Conservation (phyloP, 2,888 invertebrate genomes). For the Agelastica alni region DNA sequence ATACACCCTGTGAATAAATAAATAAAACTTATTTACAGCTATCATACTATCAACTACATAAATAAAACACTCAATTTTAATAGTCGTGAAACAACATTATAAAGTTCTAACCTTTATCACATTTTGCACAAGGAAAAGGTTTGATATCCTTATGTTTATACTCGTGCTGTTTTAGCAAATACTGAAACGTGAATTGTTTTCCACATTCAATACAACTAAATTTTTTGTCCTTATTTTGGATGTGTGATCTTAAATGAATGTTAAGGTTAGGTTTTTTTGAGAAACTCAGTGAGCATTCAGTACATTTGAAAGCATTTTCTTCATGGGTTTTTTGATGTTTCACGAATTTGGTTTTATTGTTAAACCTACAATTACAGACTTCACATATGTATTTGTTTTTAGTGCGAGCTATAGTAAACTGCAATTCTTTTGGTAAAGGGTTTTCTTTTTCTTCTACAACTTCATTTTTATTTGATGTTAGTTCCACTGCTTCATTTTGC, state of each 20-base stretch:
- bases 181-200: slow-evolving; percentile 42
- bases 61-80: too few relatives aligned
- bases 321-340: slow-evolving; percentile 41
- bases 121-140: slow-evolving; percentile 49
- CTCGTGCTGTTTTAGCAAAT: slow-evolving; percentile 48
- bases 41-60: too few relatives aligned
- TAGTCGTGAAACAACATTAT: too few relatives aligned
- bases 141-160: slow-evolving; percentile 48
- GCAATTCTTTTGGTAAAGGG: not conserved
- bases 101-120: slow-evolving; percentile 44
- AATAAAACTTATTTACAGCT: slow-evolving; percentile 4
- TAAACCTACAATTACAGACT: slow-evolving; percentile 37
- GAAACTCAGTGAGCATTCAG: slow-evolving; percentile 40
- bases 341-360: slow-evolving; percentile 40
- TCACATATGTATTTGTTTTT: slow-evolving; percentile 40
- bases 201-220: slow-evolving; percentile 38
- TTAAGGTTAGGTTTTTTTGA: slow-evolving; percentile 37
- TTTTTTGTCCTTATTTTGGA: slow-evolving; percentile 38
- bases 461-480: slow-evolving; percentile 1
- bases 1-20: slow-evolving; percentile 45
- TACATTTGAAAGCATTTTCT: slow-evolving; percentile 41
- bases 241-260: slow-evolving; percentile 41
- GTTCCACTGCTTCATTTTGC: slow-evolving; percentile 22
- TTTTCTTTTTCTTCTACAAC: slow-evolving; percentile 17
- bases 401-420: slow-evolving; percentile 18